Conservation (phyloP, 2,888 invertebrate species). For the Synanthedon vespiformis region DNA sequence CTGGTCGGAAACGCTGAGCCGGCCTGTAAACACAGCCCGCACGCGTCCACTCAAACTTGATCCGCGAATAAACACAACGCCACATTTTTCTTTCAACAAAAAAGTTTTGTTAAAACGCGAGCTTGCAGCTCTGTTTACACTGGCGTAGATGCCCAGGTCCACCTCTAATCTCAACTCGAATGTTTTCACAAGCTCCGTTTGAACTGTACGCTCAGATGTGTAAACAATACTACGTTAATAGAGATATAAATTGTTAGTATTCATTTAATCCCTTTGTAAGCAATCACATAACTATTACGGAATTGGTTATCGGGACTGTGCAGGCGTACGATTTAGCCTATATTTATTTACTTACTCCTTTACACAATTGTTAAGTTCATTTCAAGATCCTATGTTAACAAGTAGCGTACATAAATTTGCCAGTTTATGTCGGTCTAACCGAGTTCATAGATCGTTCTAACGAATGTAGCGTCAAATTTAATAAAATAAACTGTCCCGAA, state of each 20-base stretch:
- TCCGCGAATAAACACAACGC: background rate
- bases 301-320: conserved; percentile 37
- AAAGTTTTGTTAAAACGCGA: background rate
- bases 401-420: conserved; percentile 10
- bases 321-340: conserved; percentile 21
- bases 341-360: conserved; percentile 19
- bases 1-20: conserved; percentile 62
- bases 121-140: conserved; percentile 20
- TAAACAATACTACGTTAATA: conserved; percentile 67
- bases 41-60: conserved; percentile 29
- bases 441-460: conserved; percentile 8
- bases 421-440: background rate
- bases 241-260: conserved; percentile 65
- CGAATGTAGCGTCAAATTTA: conserved; percentile 27
- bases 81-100: background rate
- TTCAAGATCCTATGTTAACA: conserved; percentile 35
- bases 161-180: conserved; percentile 62
- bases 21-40: conserved; percentile 60
- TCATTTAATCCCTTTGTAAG: conserved; percentile 54
- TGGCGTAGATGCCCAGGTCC: conserved; percentile 37
- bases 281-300: conserved; percentile 25
- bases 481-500: conserved; percentile 37
- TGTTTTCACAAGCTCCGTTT: conserved; percentile 56
- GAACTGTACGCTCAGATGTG: conserved; percentile 47
- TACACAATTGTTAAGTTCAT: conserved; percentile 23